Evolutionary conservation across 2,888 invertebrate species (phyloP).

Genomic region (Liopterus haemorrhoidalis): DNA sequence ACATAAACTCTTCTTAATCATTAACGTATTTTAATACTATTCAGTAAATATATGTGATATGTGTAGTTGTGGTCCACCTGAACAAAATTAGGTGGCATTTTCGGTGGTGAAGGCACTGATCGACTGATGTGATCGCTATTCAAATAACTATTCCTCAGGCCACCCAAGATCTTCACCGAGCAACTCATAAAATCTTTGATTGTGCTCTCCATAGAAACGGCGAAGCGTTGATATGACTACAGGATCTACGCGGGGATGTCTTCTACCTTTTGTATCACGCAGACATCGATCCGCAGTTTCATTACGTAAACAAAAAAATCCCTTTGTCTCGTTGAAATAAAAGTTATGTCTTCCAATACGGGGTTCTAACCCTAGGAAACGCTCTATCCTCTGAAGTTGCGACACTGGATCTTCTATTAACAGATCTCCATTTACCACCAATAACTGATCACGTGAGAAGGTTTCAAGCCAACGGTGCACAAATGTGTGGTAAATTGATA

Average conservation of each 20-base stretch:
- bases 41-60: too few relatives aligned
- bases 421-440: constrained; percentile 91
- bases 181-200: constrained; percentile 85
- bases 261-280: constrained; percentile 72
- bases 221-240: constrained; percentile 72
- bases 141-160: constrained; percentile 78
- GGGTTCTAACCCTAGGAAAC: constrained; percentile 70
- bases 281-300: constrained; percentile 81
- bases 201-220: constrained; percentile 84
- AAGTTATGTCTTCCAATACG: constrained; percentile 79
- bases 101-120: constrained; percentile 24
- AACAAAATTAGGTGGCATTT: too few relatives aligned
- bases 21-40: too few relatives aligned
- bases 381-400: constrained; percentile 79
- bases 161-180: constrained; percentile 90
- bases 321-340: constrained; percentile 94
- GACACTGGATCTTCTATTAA: constrained; percentile 86
- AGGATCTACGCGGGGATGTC: constrained; percentile 79
- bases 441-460: constrained; percentile 84
- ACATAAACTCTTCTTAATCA: constrained; percentile 18
- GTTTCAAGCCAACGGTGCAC: constrained; percentile 86
- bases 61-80: too few relatives aligned
- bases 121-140: constrained; percentile 17
- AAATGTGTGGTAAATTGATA: constrained; percentile 88
- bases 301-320: constrained; percentile 88